Evolutionary conservation across 2,113 vertebrate genomes (phyloP), one percentile per base, ranked within the genome.

Genomic region (Urocitellus parryii): DNA sequence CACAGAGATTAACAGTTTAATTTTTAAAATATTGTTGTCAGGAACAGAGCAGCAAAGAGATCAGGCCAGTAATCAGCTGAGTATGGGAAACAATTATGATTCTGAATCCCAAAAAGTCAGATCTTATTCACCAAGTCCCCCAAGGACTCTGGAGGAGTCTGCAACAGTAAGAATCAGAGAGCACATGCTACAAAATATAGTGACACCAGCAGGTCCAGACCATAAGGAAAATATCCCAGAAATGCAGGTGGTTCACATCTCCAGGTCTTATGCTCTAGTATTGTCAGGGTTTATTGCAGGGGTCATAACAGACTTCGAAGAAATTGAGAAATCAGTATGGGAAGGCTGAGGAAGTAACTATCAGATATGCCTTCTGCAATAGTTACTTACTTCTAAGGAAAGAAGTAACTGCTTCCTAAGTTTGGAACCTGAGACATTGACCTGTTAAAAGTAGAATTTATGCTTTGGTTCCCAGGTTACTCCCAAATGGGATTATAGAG

Each of bases 1-100:
- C 79, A 24, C 56, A 84, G 53, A 96, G 67, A 95, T 97, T 87
- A 97, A 88, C 48, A 82, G 74, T 65, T 89, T 74, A 53, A 68
- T 76, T 84, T 73, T 89, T 89, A 95, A 97, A 95, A 90, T 87
- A 92, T 81, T 90, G 53, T 91, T 95, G 79, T 90, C 95, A 82
- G 95, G 80, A 89, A 91, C 29, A 89, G n/a, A 84, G 67, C n/a
- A 88, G n/a, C 86, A 91, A 86, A 93, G 91, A 96, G 95, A 91
- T 73, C 29, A 92, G 72, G 67, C 51, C 82, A 89, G 48, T 9
- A 2, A 78, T 78, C 27, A 86, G 72, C 17, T 34, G 63, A 94
- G 20, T 51, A 61, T 0, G 61, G 90, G 65, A 56, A 42, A 39
- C 67, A 88, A 78, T 48, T 53, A 74, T 20, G 32, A 94, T 70